Evolutionary conservation across 1,140 invertebrate species (phyloP).

Genomic region (Octopus sinensis): DNA sequence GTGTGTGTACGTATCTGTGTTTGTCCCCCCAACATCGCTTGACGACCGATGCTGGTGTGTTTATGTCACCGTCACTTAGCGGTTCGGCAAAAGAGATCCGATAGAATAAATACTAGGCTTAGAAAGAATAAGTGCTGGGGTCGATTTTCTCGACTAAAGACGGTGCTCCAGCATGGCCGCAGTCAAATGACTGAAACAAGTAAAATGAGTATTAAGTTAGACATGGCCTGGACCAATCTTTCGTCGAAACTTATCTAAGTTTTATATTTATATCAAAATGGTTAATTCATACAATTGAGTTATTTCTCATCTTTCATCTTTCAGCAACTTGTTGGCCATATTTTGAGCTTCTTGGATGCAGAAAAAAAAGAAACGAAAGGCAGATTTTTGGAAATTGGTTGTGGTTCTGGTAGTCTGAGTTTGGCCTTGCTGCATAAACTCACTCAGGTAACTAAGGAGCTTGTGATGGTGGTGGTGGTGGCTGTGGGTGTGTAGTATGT

Average conservation of each 20-base stretch:
- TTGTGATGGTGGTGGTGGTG: background rate
- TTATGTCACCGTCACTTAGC: too few relatives aligned
- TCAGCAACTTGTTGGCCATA: background rate
- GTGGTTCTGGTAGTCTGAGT: slow-evolving; percentile 70
- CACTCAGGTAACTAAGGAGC: slow-evolving; percentile 55
- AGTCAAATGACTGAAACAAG: too few relatives aligned
- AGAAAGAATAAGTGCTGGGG: too few relatives aligned
- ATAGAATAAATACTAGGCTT: too few relatives aligned
- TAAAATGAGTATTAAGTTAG: background rate
- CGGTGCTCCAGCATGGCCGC: too few relatives aligned
- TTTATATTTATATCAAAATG: background rate
- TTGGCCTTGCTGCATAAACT: slow-evolving; percentile 63
- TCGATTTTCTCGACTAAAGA: too few relatives aligned
- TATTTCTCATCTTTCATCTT: background rate
- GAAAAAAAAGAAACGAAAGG: slow-evolving; percentile 18
- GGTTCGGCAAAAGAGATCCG: too few relatives aligned
- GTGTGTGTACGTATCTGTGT: too few relatives aligned
- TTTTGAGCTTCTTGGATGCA: background rate
- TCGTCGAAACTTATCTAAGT: background rate
- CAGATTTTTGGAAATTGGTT: slow-evolving; percentile 66
- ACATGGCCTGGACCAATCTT: background rate
- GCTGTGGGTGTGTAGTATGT: background rate
- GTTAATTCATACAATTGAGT: background rate
- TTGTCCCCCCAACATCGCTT: too few relatives aligned
- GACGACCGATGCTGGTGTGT: too few relatives aligned